Evolutionary conservation across 2,888 invertebrate genomes (phyloP), one percentile per base, ranked within the genome.

Genomic region (Agrotis segetum): DNA sequence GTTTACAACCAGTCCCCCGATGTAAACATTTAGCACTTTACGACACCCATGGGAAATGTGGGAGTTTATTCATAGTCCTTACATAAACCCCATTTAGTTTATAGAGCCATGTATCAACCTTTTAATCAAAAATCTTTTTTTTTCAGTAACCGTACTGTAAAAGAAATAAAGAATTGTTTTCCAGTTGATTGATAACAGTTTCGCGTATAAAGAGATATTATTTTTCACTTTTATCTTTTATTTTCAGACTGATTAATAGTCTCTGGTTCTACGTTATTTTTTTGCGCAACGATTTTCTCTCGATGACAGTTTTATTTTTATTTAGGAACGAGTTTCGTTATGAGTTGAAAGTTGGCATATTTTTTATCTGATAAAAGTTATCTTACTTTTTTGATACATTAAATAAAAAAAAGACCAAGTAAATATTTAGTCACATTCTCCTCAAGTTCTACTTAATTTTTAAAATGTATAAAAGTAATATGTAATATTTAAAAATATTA

Each of bases 121-220:
- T 24, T 50, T 53, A n/a, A 19, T 14, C 17, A 29, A 17, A 14
- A 1, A 17, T 29, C 19, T 40, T 63, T 40, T 13, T 52, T 17
- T 17, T 2, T n/a, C n/a, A n/a, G 17, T 16, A 63, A 52, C 16
- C 6, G 14, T 14, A 13, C 19, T 24, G 3, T 29, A 13, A 68
- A 65, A 61, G 19, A 62, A 52, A 65, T 56, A 75, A 65, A 67
- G 56, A 76, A 44, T 59, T 50, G 65, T 68, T 62, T 60, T 80
- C 60, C 60, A 69, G 46, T 80, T 79, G 79, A 79, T 79, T 71
- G 67, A 79, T 79, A 58, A 79, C 79, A 62, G 71, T 79, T 79
- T 71, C 29, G 46, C 21, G 64, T 60, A 47, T 75, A 75, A 71
- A 74, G 65, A 67, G 58, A 79, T 75, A 75, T 75, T 50, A 67